phyloP scores from a whole-genome alignment of 1,140 invertebrate genomes.

The Penaeus chinensis region DNA sequence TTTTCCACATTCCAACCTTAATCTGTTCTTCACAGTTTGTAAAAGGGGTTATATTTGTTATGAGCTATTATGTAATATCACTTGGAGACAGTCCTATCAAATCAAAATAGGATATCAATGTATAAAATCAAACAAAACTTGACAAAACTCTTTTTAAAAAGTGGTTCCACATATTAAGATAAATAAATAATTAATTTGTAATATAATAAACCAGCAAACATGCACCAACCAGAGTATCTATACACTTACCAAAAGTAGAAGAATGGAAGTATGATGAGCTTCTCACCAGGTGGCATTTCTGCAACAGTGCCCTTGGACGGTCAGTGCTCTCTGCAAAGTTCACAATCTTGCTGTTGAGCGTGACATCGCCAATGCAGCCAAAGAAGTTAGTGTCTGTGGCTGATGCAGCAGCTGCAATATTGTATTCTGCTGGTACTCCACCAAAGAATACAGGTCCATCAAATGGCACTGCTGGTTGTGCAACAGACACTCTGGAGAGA shows the following conservation, averaged over 20 bases:
- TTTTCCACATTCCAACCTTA: too few species aligned
- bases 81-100: background rate
- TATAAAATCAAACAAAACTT: too few species aligned
- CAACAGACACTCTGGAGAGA: slow-evolving; percentile 27
- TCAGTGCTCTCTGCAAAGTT: slow-evolving; percentile 83
- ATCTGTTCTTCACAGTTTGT: too few species aligned
- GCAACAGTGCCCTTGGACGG: slow-evolving; percentile 75
- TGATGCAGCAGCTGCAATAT: slow-evolving; percentile 67
- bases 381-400: slow-evolving; percentile 73
- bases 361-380: slow-evolving; percentile 90
- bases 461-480: slow-evolving; percentile 44
- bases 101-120: too few species aligned
- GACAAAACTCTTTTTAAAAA: too few species aligned
- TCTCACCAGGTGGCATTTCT: slow-evolving; percentile 73
- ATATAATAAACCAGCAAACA: too few species aligned
- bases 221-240: slow-evolving; percentile 9
- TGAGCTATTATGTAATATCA: slow-evolving; percentile 4
- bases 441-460: slow-evolving; percentile 80
- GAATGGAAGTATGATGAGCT: slow-evolving; percentile 49
- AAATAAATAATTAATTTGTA: too few species aligned
- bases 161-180: too few species aligned
- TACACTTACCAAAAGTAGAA: slow-evolving; percentile 46
- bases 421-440: slow-evolving; percentile 78
- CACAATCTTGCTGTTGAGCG: slow-evolving; percentile 82
- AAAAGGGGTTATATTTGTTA: too few species aligned